Base-by-base conservation (phyloP, 2,797 vertebrate species). In the Pantherophis alleghaniensis region DNA sequence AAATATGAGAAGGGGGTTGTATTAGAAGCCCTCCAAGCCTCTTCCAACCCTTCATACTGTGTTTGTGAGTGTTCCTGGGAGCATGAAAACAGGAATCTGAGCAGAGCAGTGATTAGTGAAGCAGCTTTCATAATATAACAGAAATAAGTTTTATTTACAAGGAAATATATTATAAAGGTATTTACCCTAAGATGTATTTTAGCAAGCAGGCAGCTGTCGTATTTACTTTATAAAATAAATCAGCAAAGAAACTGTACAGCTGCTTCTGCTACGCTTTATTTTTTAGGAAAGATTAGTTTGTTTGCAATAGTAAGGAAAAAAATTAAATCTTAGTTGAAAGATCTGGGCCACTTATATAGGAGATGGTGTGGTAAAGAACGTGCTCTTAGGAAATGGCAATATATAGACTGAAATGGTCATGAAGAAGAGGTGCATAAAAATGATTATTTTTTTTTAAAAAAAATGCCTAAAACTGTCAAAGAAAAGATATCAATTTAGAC, bases 391-490 rank as follows among this genome's bases (percentile, higher is more conserved):
- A 91, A 95, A 87, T 89, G 87, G 69, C 4, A n/a, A n/a, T 28
- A 1, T 0, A 51, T 86, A 63, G 83, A 90, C 74, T 91, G 87
- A 90, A 94, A 91, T 3, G 37, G 0, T 7, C 61, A 89, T 59
- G 28, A 3, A 88, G 53, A n/a, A 61, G 87, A 87, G 86, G 3
- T 18, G 83, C 11, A 59, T 59, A 88, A 32, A 90, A 55, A 32
- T 24, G 4, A 56, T 92, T 89, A 32, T 24, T 12, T 66, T 12
- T 66, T 24, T 2, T 24, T 37, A 60, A 42, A 74, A 56, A 12
- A 60, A 28, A 18, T 24, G 24, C 2, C 79, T 91, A 92, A 91
- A 92, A 13, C 89, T 93, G 91, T 89, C 89, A 94, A 89, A 87
- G 20, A 69, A 56, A 88, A 94, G 57, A 26, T 93, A 92, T 90